These are phyloP conservation scores for Phylloscopus trochiloides DNA, from an alignment of 2,113 vertebrate genomes.

Conservation along the genomic window DNA sequence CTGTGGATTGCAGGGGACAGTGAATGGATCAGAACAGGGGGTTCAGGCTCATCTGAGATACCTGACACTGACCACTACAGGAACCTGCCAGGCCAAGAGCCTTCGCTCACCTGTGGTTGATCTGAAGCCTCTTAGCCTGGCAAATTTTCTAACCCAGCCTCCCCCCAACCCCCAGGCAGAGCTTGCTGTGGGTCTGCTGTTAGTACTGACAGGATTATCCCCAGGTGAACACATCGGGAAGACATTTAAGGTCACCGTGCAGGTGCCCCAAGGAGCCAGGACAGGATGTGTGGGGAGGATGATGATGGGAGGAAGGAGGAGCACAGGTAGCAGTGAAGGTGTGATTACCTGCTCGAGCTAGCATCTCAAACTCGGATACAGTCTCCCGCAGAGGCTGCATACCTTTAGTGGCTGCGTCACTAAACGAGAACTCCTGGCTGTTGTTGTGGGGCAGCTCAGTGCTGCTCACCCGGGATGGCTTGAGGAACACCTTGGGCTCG, in stretches of 20 bases:
- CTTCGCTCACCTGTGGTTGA: neutral
- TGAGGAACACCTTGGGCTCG: constrained; percentile 86
- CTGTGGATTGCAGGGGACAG: neutral
- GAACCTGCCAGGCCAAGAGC: neutral
- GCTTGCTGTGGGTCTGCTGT: neutral
- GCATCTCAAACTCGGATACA: constrained; percentile 81
- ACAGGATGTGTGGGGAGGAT: neutral
- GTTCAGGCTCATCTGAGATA: neutral
- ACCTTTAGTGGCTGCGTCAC: constrained; percentile 88
- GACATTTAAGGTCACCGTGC: neutral
- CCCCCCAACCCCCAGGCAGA: neutral
- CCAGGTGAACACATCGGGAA: neutral
- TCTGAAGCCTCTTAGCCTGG: neutral
- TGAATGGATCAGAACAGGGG: neutral
- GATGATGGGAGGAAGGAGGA: neutral
- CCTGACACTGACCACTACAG: rapidly evolving
- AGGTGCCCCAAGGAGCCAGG: neutral
- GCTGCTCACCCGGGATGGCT: constrained; percentile 73
- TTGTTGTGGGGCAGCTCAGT: constrained; percentile 73
- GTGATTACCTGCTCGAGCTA: constrained; percentile 78
- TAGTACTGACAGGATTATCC: neutral
- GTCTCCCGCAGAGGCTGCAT: constrained; percentile 77
- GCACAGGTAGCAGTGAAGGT: neutral
- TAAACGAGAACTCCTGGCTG: constrained; percentile 88
- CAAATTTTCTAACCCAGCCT: neutral